phyloP scores from a whole-genome alignment of 2,888 invertebrate species.

The Plagiodera versicolora region DNA sequence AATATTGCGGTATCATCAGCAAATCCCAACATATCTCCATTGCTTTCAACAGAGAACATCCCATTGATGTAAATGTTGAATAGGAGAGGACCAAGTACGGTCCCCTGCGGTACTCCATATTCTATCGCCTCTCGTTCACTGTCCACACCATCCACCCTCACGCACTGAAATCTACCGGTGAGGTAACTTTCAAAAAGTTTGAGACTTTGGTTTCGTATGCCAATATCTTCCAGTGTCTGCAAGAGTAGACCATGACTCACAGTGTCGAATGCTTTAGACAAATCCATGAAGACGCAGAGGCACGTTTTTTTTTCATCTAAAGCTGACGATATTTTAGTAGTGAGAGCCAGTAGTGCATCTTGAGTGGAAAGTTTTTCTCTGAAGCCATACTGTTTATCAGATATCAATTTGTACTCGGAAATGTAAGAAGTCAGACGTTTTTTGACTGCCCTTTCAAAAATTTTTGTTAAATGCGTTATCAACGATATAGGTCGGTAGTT shows the following conservation, averaged over 20 bases:
- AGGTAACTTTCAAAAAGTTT: conserved; percentile 6
- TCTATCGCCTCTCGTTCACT: background rate
- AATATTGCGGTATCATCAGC: conserved; percentile 9
- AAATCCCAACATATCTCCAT: conserved; percentile 8
- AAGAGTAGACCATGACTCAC: conserved; percentile 8
- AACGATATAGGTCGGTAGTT: conserved; percentile 8
- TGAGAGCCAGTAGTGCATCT: background rate
- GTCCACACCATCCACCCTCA: background rate
- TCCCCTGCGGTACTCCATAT: conserved; percentile 9
- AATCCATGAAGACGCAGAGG: conserved; percentile 8
- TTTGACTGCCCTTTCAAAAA: conserved; percentile 5
- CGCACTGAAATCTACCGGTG: background rate
- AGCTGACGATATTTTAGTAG: conserved; percentile 3
- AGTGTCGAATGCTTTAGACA: conserved; percentile 10
- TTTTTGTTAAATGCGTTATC: background rate
- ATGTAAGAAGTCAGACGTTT: background rate
- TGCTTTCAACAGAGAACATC: background rate
- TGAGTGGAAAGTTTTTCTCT: conserved; percentile 7
- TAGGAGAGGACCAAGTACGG: conserved; percentile 5
- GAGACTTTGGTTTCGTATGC: background rate
- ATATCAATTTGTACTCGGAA: background rate
- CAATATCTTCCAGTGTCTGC: conserved; percentile 2
- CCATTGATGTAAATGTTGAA: conserved; percentile 5
- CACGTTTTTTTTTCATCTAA: conserved; percentile 4
- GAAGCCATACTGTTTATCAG: conserved; percentile 1